These are phyloP conservation scores for Pogonophryne albipinna DNA, from an alignment of 2,797 vertebrate species.

Conservation along the genomic window DNA sequence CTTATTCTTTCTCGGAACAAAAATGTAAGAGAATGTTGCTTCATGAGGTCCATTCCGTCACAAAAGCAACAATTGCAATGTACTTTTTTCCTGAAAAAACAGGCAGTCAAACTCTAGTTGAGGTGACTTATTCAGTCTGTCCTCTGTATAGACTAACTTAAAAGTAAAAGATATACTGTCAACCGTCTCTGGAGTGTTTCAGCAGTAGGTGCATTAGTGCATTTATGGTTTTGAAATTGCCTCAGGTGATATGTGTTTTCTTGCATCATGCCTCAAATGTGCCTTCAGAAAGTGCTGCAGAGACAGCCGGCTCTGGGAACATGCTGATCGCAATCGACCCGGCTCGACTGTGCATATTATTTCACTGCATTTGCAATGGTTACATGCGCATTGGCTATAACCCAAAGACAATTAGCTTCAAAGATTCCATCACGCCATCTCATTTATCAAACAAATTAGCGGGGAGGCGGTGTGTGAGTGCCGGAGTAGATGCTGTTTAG, in stretches of 20 bases:
- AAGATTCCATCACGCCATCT: constrained; percentile 55
- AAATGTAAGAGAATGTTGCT: no score
- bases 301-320: constrained; percentile 40
- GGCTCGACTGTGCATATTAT: constrained; percentile 49
- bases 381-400: constrained; percentile 55
- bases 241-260: constrained; percentile 53
- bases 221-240: constrained; percentile 48
- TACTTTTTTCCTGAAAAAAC: not conserved
- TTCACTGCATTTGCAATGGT: constrained; percentile 64
- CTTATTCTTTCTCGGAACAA: no score
- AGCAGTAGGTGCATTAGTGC: constrained; percentile 35
- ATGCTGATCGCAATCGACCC: constrained; percentile 49
- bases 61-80: no score
- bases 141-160: not conserved
- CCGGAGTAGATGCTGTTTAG: constrained; percentile 43
- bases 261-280: constrained; percentile 58
- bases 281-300: constrained; percentile 50
- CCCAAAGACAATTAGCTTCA: constrained; percentile 64
- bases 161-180: not conserved
- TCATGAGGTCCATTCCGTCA: no score
- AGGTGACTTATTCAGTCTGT: not conserved
- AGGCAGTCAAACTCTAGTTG: not conserved
- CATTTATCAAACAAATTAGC: constrained; percentile 69
- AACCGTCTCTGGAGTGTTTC: constrained; percentile 20
- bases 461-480: constrained; percentile 38